Conservation (phyloP, 2,888 invertebrate genomes). For the Leucoptera coffeella region DNA sequence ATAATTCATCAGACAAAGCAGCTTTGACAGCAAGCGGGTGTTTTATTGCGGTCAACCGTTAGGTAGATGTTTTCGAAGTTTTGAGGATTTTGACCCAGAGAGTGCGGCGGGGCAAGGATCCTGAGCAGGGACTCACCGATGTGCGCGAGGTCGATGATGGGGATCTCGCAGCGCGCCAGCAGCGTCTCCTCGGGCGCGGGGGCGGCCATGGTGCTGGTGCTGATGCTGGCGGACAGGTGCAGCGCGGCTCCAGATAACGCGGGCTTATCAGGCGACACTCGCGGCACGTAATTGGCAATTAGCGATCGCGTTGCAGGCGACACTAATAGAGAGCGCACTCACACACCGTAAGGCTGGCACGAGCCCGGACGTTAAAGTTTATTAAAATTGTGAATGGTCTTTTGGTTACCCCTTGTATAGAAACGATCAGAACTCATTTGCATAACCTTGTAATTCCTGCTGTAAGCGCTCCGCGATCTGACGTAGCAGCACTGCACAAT, state of each 20-base stretch:
- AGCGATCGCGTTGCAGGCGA: slow-evolving; percentile 45
- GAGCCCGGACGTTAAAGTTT: slow-evolving; percentile 46
- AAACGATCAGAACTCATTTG: slow-evolving; percentile 56
- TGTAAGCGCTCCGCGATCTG: slow-evolving; percentile 47
- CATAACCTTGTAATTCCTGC: slow-evolving; percentile 54
- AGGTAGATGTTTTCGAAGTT: background rate
- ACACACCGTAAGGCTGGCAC: slow-evolving; percentile 25
- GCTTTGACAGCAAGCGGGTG: too few species aligned
- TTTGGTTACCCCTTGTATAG: slow-evolving; percentile 52
- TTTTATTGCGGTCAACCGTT: slow-evolving; percentile 3
- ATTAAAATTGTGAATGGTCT: slow-evolving; percentile 54
- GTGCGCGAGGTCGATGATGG: slow-evolving; percentile 71
- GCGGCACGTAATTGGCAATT: slow-evolving; percentile 46
- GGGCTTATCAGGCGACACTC: slow-evolving; percentile 39
- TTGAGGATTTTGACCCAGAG: too few species aligned
- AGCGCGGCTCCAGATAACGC: slow-evolving; percentile 11
- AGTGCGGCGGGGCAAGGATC: too few species aligned
- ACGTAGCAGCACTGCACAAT: slow-evolving; percentile 52
- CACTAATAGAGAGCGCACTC: slow-evolving; percentile 42
- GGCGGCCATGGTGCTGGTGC: slow-evolving; percentile 24
- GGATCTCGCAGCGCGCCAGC: slow-evolving; percentile 64
- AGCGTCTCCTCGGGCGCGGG: slow-evolving; percentile 58
- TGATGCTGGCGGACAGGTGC: background rate
- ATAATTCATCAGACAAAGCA: too few species aligned
- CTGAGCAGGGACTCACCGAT: slow-evolving; percentile 54